These are phyloP conservation scores for Aldrovandia affinis DNA, from an alignment of 2,797 vertebrate species.

Conservation along the genomic window DNA sequence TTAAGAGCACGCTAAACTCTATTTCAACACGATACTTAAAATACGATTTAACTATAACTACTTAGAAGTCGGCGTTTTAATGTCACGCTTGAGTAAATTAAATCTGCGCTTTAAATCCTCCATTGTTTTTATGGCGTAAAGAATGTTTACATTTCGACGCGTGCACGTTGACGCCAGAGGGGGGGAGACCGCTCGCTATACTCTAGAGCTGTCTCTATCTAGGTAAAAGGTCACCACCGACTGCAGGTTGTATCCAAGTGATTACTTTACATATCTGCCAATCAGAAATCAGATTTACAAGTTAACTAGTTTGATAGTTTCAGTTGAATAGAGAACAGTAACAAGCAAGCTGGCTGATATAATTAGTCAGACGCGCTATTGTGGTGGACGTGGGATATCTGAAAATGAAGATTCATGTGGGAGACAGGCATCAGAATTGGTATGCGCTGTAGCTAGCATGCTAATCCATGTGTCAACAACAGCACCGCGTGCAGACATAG, in stretches of 20 bases:
- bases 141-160: conserved; percentile 5
- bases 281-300: too few relatives aligned
- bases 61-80: not conserved
- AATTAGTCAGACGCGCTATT: not conserved
- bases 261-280: too few relatives aligned
- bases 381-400: not conserved
- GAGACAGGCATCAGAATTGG: not conserved
- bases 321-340: not conserved
- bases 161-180: not conserved
- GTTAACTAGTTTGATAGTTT: not conserved
- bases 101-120: not conserved
- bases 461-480: conserved; percentile 1
- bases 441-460: not conserved
- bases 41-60: not conserved
- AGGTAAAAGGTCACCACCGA: conserved; percentile 13
- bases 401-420: not conserved
- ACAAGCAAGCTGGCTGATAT: too few relatives aligned
- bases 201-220: not conserved
- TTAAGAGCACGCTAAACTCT: not conserved
- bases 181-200: not conserved
- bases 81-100: not conserved
- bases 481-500: conserved; percentile 2
- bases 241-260: not conserved
- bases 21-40: not conserved
- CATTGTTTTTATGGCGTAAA: not conserved